Base-by-base conservation (phyloP, 2,113 vertebrate species). In the Petromus typicus region DNA sequence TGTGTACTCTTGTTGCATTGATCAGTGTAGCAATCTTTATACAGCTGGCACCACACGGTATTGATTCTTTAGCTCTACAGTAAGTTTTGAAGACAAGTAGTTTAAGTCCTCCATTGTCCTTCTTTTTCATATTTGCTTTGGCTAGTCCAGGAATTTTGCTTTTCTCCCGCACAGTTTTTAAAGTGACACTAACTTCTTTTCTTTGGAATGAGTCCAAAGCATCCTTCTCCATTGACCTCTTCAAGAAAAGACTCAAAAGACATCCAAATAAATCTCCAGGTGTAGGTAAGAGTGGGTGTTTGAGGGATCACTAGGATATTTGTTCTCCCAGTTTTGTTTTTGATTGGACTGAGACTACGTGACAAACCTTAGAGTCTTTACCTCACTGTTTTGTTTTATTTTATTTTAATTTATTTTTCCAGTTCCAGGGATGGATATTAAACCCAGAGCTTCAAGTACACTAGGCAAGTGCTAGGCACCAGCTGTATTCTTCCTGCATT, bases 71-170 rank as follows among this genome's bases (percentile, higher is more conserved):
- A 91, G 51, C 40, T 95, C 90, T 66, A 51, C 51, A 84, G 20
- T 84, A 84, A 83, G 20, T 71, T 25, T 73, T 88, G 25, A 73
- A 79, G 34, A 56, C 40, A 91, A 34, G 78, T 85, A 59, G 34
- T 84, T 0, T 89, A 89, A 95, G 32, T 75, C 40, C 43, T 84
- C 84, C 16, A 91, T 66, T 40, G 91, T 88, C 45, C 71, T 45
- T 17, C n/a, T 64, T 71, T 87, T 95, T 84, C 37, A 88, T 71
- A 67, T 91, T 87, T 92, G 48, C 12, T 84, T 91, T 89, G 64
- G 25, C 16, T 73, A 75, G 85, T 75, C 32, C 89, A 45, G 59
- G 32, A 76, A 3, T 5, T 91, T 94, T 89, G 56, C 48, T 89
- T 89, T 73, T 80, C 25, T 71, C 43, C 61, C 11, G n/a, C 61